Base-by-base conservation (phyloP, 2,888 invertebrate genomes). In the Eilema sororculum region DNA sequence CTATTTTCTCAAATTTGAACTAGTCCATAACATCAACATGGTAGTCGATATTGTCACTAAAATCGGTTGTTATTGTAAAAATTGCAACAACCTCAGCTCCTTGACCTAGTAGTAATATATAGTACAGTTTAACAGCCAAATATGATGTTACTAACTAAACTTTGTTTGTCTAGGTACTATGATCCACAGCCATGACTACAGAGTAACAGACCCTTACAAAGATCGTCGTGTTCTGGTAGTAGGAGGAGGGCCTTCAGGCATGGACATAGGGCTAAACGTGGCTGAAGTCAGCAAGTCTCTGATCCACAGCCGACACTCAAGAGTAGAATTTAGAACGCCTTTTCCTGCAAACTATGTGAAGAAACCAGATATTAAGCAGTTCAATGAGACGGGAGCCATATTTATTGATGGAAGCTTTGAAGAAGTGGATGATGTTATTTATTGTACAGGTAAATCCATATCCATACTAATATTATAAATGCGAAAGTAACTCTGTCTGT, bases 131-230 rank as follows among this genome's bases (percentile, higher is more conserved):
- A 33, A 60, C n/a, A 60, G n/a, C n/a, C 22, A 0, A 0, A 33
- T 37, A n/a, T 22, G 0, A 16, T 41, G 16, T 16, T 41, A 41
- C n/a, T 22, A 20, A 64, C 37, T 28, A 28, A 59, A 57, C 10
- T 33, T 59, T 9, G 33, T 33, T 30, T 56, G 24, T 33, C 16
- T 90, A 85, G 97, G 97, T 1, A 89, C 91, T 68, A 90, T 96
- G 65, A 90, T 97, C 12, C 98, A 98, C 89, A 97, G 97, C 81
- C 97, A 98, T 86, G 95, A 96, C 84, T 98, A 97, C 87, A 94
- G 97, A 81, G 93, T 91, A 25, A 96, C 97, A 0, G 96, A 96
- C 0, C 85, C 87, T 0, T 98, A 96, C 86, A 87, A 84, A 41
- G 95, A 94, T 30, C 95, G 96, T 74, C 94, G 90, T 3, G 97